phyloP scores from a whole-genome alignment of 1,140 invertebrate genomes.

The Drosophila pandora region DNA sequence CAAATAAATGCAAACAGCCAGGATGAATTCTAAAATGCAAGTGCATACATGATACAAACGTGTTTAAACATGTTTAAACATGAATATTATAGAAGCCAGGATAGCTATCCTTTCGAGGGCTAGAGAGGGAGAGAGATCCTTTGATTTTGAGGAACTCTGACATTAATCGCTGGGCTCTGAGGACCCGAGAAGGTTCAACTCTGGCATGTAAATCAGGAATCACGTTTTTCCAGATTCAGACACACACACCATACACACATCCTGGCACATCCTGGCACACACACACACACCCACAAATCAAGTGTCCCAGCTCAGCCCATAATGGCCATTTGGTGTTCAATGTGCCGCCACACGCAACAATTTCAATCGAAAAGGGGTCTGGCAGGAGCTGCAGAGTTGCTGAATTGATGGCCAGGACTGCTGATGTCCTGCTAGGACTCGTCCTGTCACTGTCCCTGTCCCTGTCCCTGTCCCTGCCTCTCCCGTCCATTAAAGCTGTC shows the following conservation, averaged over 20 bases:
- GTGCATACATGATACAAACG: too few species aligned
- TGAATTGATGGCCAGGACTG: constrained; percentile 20
- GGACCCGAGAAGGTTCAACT: constrained; percentile 3
- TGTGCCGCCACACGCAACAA: constrained; percentile 48
- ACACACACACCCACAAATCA: constrained; percentile 19
- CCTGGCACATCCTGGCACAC: background rate
- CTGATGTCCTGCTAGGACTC: background rate
- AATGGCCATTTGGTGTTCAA: constrained; percentile 71
- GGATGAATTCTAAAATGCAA: too few species aligned
- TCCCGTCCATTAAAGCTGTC: background rate
- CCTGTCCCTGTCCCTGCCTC: background rate
- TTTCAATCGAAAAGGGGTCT: constrained; percentile 9
- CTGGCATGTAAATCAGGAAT: constrained; percentile 39
- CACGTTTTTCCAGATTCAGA: constrained; percentile 8
- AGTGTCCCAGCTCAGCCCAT: constrained; percentile 36
- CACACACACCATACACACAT: background rate
- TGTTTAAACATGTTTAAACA: too few species aligned
- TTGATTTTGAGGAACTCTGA: background rate
- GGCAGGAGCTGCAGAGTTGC: background rate
- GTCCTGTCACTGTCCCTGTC: background rate
- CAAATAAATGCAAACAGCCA: constrained; percentile 58
- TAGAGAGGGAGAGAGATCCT: background rate
- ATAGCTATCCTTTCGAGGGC: background rate
- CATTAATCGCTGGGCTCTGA: background rate
- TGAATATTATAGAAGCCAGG: background rate